phyloP scores from a whole-genome alignment of 2,113 vertebrate species.

The Pipa parva region DNA sequence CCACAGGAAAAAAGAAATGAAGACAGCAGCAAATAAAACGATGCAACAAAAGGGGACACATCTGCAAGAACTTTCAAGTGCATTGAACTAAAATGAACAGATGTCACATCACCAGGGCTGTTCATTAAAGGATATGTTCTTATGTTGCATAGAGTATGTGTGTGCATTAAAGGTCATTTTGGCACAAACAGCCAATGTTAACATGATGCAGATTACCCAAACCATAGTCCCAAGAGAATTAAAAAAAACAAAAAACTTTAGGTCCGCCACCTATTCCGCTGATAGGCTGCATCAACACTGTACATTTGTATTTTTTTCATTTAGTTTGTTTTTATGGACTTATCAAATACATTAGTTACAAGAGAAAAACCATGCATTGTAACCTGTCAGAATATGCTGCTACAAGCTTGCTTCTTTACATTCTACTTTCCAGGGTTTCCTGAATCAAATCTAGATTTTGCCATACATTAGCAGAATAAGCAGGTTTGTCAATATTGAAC shows the following conservation, averaged over 20 bases:
- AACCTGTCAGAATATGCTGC: conserved; percentile 59
- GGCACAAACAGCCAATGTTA: conserved; percentile 50
- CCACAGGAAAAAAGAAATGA: conserved; percentile 35
- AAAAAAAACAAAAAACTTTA: conserved; percentile 59
- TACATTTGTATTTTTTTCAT: conserved; percentile 57
- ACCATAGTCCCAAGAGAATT: conserved; percentile 51
- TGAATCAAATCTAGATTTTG: background rate
- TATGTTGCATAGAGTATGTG: conserved; percentile 60
- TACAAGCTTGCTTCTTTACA: conserved; percentile 49
- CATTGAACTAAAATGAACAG: background rate
- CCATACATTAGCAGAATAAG: background rate
- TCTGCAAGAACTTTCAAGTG: background rate
- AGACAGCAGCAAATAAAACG: conserved; percentile 23
- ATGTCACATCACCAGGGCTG: background rate
- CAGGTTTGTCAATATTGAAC: background rate
- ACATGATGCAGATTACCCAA: background rate
- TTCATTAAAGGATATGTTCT: conserved; percentile 8
- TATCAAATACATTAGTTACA: conserved; percentile 68
- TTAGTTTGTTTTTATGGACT: conserved; percentile 54
- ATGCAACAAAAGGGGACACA: background rate
- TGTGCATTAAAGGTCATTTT: conserved; percentile 53
- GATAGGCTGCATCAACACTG: conserved; percentile 67
- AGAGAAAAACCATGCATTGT: conserved; percentile 69
- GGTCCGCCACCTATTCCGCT: conserved; percentile 62
- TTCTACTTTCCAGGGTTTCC: background rate